phyloP scores from a whole-genome alignment of 2,888 invertebrate species.

The Stenichneumon culpator region DNA sequence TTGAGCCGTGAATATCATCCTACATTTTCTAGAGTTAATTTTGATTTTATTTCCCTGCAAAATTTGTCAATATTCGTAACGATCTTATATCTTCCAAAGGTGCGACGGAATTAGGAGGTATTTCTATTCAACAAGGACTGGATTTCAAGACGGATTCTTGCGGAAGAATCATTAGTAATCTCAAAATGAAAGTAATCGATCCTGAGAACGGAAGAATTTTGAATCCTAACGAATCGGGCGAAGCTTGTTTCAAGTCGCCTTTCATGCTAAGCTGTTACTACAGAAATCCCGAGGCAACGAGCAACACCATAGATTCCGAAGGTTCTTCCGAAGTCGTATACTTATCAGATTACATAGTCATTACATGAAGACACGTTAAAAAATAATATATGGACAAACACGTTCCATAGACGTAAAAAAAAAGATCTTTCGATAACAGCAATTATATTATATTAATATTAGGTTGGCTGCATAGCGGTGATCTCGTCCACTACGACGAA shows the following conservation, averaged over 20 bases:
- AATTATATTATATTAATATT: not conserved
- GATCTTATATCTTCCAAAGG: slow-evolving; percentile 68
- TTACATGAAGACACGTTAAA: not conserved
- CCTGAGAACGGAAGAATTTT: slow-evolving; percentile 64
- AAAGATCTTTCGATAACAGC: not conserved
- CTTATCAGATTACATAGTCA: slow-evolving; percentile 30
- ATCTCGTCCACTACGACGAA: slow-evolving; percentile 79
- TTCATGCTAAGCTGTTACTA: slow-evolving; percentile 72
- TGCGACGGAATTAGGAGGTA: slow-evolving; percentile 76
- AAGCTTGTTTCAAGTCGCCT: slow-evolving; percentile 70
- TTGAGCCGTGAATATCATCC: not conserved
- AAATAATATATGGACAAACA: not conserved
- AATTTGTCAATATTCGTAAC: not conserved
- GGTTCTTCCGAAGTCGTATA: slow-evolving; percentile 60
- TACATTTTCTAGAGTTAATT: not conserved
- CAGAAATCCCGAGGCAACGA: slow-evolving; percentile 71
- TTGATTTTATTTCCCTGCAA: not conserved
- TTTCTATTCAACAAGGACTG: slow-evolving; percentile 55
- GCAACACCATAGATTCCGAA: slow-evolving; percentile 70
- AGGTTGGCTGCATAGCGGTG: slow-evolving; percentile 82
- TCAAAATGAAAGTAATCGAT: slow-evolving; percentile 75
- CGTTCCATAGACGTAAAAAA: not conserved
- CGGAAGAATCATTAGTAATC: slow-evolving; percentile 70
- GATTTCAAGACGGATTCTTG: slow-evolving; percentile 73
- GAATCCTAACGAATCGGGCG: slow-evolving; percentile 75